Evolutionary conservation across 2,888 invertebrate species (phyloP), one percentile per base, ranked within the genome.

Genomic region (Eremobia ochroleuca): DNA sequence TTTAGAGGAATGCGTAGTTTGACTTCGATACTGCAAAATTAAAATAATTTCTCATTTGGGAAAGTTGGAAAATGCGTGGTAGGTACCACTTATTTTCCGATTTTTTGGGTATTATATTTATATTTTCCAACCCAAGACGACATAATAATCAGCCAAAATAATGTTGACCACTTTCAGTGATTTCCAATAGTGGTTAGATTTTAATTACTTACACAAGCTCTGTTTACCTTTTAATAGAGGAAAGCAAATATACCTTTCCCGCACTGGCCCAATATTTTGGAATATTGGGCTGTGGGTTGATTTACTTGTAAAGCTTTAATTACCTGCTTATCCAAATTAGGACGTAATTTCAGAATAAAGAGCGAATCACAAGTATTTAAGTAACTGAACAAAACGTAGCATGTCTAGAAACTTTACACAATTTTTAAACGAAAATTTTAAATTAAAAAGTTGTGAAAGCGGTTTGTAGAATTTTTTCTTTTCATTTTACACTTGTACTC

Each of bases 401-500:
- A 71, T 66, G 79, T 84, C 82, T 84, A 71, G 40, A 86, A 88
- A 88, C 78, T 83, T 89, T 15, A 76, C 62, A 81, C 64, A 81
- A 76, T 83, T 89, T 87, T 86, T 76, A 82, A 69, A 80, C 46
- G 37, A 84, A 86, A 86, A 88, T 77, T 89, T 87, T 83, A 82
- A 85, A 87, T 88, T 79, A 83, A 83, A 85, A 88, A 83, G 79
- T 87, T 79, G 59, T 40, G 55, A 79, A 77, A 83, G 74, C 77
- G 87, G 81, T 87, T 87, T 78, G 77, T 76, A 69, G 40, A 3
- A 55, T 40, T 75, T 80, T 77, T 83, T 79, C 59, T 76, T 88
- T 85, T 77, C 58, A 73, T 88, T 82, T 77, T 37, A 61, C 74
- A 78, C 78, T 83, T 79, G 67, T 79, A 78, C 43, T 83, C 78